Evolutionary conservation across 2,888 invertebrate species (phyloP).

Genomic region (Agapostemon virescens): DNA sequence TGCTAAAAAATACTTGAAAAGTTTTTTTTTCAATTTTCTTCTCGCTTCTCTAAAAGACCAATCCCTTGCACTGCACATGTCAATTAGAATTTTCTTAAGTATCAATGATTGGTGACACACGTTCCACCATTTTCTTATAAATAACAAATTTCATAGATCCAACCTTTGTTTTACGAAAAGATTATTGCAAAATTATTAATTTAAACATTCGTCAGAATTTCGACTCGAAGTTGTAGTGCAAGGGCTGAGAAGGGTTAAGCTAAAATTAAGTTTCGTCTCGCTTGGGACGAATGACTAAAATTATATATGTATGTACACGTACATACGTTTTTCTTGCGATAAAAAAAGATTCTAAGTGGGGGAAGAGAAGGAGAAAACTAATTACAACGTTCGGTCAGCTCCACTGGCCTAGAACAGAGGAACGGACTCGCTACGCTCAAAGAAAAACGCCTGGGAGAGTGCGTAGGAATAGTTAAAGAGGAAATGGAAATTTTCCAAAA

Average conservation of each 20-base stretch:
- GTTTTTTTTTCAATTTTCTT: background rate
- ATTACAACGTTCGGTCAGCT: conserved; percentile 53
- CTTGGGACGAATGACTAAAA: conserved; percentile 33
- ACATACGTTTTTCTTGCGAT: conserved; percentile 16
- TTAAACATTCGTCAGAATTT: background rate
- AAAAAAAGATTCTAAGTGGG: conserved; percentile 15
- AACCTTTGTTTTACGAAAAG: too few relatives aligned
- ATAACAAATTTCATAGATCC: too few relatives aligned
- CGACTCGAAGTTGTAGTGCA: background rate
- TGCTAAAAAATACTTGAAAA: background rate
- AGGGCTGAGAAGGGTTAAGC: conserved; percentile 1
- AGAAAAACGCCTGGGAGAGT: conserved; percentile 58
- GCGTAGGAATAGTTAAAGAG: conserved; percentile 17
- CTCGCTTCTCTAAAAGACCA: background rate
- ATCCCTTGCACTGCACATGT: too few relatives aligned
- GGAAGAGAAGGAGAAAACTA: conserved; percentile 29
- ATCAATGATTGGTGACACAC: too few relatives aligned
- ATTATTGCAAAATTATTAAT: too few relatives aligned
- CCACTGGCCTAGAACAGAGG: conserved; percentile 63
- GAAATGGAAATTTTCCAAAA: too few relatives aligned
- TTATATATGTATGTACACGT: background rate
- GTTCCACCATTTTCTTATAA: too few relatives aligned
- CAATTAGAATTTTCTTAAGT: too few relatives aligned
- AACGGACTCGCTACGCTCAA: conserved; percentile 51
- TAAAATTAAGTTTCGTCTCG: conserved; percentile 27